phyloP scores from a whole-genome alignment of 53 echinoderm and acorn worm genomes.

The Echinometra lucunter region DNA sequence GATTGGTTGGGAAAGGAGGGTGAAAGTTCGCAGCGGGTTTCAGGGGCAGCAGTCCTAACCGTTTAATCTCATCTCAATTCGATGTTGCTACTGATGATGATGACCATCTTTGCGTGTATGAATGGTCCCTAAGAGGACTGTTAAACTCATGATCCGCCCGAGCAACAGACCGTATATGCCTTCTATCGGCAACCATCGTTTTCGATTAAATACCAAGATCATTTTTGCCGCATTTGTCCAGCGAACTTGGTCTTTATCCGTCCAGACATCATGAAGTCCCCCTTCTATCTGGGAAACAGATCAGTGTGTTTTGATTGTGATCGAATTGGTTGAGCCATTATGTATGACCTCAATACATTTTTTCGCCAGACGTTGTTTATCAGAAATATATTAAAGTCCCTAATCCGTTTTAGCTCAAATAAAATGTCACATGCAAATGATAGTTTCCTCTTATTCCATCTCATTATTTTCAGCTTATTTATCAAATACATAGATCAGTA shows the following conservation, averaged over 20 bases:
- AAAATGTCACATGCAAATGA: not conserved
- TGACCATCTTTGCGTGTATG: conserved; percentile 3
- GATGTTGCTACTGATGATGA: too few relatives aligned
- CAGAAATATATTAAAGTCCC: not conserved
- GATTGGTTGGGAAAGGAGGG: not conserved
- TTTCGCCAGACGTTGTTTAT: not conserved
- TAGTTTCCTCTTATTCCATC: too few relatives aligned
- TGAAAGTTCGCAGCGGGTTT: not conserved
- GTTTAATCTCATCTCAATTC: not conserved
- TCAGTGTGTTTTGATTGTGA: conserved; percentile 11
- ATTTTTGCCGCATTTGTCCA: not conserved
- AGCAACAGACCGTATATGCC: not conserved
- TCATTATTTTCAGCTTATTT: too few relatives aligned
- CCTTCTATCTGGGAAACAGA: conserved; percentile 5
- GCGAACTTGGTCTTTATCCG: not conserved
- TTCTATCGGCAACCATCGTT: conserved; percentile 9
- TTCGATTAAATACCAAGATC: conserved; percentile 17
- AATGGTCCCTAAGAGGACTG: not conserved
- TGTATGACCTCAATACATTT: conserved; percentile 8
- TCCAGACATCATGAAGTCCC: not conserved
- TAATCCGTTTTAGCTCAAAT: not conserved
- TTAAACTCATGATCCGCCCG: conserved; percentile 19
- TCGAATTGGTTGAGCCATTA: conserved; percentile 1
- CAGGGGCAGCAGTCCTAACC: conserved; percentile 13
- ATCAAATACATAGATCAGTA: too few relatives aligned